Evolutionary conservation across 1,140 invertebrate species (phyloP).

Genomic region (Ceratitis capitata): DNA sequence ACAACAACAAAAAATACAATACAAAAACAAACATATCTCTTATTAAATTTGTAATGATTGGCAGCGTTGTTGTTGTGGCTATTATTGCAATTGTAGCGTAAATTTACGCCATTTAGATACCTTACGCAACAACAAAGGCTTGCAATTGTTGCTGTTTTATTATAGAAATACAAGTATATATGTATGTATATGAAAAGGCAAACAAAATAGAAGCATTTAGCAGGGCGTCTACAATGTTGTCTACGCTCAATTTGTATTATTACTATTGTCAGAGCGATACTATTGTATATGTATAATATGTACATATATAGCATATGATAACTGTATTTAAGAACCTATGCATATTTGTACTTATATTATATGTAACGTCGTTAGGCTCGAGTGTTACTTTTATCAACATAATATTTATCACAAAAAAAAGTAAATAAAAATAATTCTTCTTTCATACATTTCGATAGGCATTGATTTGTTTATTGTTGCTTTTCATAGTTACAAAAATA

Average conservation of each 20-base stretch:
- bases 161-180: too few species aligned
- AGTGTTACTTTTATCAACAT: neutral
- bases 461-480: neutral
- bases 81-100: neutral
- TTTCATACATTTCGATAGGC: too few species aligned
- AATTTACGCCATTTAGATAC: neutral
- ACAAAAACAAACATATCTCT: neutral
- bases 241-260: neutral
- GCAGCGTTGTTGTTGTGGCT: neutral
- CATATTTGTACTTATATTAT: neutral
- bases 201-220: neutral
- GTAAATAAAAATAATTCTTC: too few species aligned
- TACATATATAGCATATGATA: neutral
- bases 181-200: neutral
- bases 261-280: too few species aligned
- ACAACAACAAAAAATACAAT: neutral
- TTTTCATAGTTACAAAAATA: neutral
- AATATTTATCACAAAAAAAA: too few species aligned
- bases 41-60: neutral
- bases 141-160: neutral
- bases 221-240: neutral
- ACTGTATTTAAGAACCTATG: neutral
- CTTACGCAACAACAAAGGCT: neutral
- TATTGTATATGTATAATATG: too few species aligned
- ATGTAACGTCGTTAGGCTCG: neutral